Evolutionary conservation across 1,140 invertebrate genomes (phyloP), one percentile per base, ranked within the genome.

Genomic region (Coenobita brevimanus): DNA sequence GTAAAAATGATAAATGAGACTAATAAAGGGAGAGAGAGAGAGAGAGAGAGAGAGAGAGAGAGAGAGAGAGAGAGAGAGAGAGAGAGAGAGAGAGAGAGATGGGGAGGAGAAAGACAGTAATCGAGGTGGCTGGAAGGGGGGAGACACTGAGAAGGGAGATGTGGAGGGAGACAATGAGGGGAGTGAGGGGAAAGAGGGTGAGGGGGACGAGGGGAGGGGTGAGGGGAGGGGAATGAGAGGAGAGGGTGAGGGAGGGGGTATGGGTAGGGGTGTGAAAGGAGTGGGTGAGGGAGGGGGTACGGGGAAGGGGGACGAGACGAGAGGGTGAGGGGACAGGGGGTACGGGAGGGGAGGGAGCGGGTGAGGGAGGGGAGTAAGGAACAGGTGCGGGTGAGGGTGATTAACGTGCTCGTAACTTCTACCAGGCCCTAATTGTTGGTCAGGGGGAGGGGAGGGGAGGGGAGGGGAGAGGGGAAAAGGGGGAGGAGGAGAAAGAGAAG

Each of bases 281-380:
- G 30, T 8, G 33, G 38, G 13, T 10, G 24, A 75, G n/a, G 54
- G n/a, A 69, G 27, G 67, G 27, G 67, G 13, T 10, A 30, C 8
- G 67, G 27, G 67, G 8, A 41, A 41, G 27, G 33, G 71, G 38
- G 38, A 6, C 4, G 64, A 67, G 64, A 67, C n/a, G 60, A 69
- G 60, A 82, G 81, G 67, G 41, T 64, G 57, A 82, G 57, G 46
- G 36, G 64, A 21, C 27, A 30, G 30, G 38, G 50, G 67, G 41
- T 30, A 71, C 33, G 41, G 67, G 41, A 38, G 41, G 67, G 41
- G 67, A 71, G 67, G 41, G 8, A 71, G 41, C 67, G 30, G 46
- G 75, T 78, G 46, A 43, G 27, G 15, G 46, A 78, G 38, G 75
- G n/a, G n/a, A n/a, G n/a, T n/a, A n/a, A n/a, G n/a, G n/a, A n/a